Evolutionary conservation across 2,797 vertebrate species (phyloP), one percentile per base, ranked within the genome.

Genomic region (Parotocinclus haroldoi): DNA sequence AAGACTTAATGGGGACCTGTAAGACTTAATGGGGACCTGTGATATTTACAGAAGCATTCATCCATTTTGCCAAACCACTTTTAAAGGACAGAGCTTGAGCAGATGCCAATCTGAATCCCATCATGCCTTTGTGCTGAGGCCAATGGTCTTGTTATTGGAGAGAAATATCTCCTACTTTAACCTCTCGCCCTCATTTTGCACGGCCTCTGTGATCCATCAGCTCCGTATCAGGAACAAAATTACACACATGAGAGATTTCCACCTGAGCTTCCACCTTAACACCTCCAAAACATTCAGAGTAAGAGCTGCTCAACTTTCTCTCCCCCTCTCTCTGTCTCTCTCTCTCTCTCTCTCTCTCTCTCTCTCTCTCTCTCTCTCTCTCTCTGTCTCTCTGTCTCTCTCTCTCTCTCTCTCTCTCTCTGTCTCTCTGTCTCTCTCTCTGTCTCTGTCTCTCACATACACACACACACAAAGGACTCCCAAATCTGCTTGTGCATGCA

Each of bases 171-270:
- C 44, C 57, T 62, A 38, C 61, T 74, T 74, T 72, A 75, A 74
- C 69, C 72, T 69, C 54, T 19, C 61, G 50, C 45, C 66, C 64
- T 77, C 57, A 71, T 73, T 75, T 58, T 63, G 49, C 19, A 50
- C 60, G 40, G 58, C 14, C 65, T 62, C 51, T 37, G 55, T 46
- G 61, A 65, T 67, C 67, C 66, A 72, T 75, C 69, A 75, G 63
- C 66, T 69, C 49, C 38, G 14, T 69, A 74, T 72, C 69, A 66
- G 55, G 48, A 57, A 45, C 27, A 49, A 49, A 66, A 69, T 74
- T 72, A 66, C 72, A 77, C 75, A 74, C 72, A 64, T 62, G 75
- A 74, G 52, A 61, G 63, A 58, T 46, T 61, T 71, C 66, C 76
- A 74, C 75, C 71, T 71, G 75, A 71, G 72, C 60, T 64, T 64